Percentiles rank a stretch among this genome's conserved stretches.
phyloP scores from a whole-genome alignment of 2,888 invertebrate species.

The Mylabris sibirica region DNA sequence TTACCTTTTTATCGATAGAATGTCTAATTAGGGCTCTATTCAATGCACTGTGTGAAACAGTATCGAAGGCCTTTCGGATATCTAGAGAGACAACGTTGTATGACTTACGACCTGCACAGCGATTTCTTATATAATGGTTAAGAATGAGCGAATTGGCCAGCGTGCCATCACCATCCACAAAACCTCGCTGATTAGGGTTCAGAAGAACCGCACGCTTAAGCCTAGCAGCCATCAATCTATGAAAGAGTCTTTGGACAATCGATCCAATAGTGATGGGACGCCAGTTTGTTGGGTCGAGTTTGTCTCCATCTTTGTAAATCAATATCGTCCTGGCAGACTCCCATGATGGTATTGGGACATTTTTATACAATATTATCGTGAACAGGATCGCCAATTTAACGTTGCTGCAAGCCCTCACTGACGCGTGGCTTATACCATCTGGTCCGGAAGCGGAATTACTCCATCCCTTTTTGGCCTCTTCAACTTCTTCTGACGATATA shows the following conservation, averaged over 20 bases:
- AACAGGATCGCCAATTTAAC: not conserved
- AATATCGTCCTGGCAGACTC: slow-evolving; percentile 14
- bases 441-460: not conserved
- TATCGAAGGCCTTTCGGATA: slow-evolving; percentile 34
- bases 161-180: slow-evolving; percentile 16
- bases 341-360: not conserved
- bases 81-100: slow-evolving; percentile 32
- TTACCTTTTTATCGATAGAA: not conserved
- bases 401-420: not conserved
- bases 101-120: slow-evolving; percentile 8
- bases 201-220: not conserved
- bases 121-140: slow-evolving; percentile 1
- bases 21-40: not conserved
- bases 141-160: slow-evolving; percentile 3
- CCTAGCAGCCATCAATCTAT: not conserved
- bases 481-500: not conserved
- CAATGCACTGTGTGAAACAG: slow-evolving; percentile 23
- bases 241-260: slow-evolving; percentile 1
- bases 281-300: not conserved
- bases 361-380: not conserved
- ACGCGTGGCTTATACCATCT: not conserved
- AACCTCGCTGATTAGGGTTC: not conserved
- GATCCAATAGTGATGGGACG: slow-evolving; percentile 20
- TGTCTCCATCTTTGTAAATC: slow-evolving; percentile 18
- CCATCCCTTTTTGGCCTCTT: not conserved